Conservation (phyloP, 2,888 invertebrate genomes). For the Quadroppia sp. region DNA sequence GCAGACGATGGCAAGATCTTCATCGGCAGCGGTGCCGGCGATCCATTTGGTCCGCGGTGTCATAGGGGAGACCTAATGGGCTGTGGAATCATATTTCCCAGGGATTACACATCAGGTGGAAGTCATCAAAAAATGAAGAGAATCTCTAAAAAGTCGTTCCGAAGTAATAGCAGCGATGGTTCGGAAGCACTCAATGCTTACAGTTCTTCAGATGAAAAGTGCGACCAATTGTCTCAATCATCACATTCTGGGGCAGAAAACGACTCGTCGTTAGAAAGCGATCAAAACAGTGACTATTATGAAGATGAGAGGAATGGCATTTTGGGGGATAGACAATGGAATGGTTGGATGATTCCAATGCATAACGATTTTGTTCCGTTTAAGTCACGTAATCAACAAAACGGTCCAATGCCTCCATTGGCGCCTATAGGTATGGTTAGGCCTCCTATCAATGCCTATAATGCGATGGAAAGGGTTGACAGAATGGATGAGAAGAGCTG, state of each 20-base stretch:
- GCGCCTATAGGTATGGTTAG: conserved; percentile 2
- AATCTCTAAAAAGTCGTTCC: conserved; percentile 4
- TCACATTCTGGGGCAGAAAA: conserved; percentile 35
- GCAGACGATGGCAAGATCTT: conserved; percentile 60
- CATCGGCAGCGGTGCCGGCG: conserved; percentile 56
- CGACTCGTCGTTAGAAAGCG: conserved; percentile 28
- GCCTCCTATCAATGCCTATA: conserved; percentile 10
- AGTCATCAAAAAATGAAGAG: conserved; percentile 48
- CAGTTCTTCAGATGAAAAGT: conserved; percentile 38
- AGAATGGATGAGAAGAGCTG: background rate
- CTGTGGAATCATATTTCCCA: conserved; percentile 58
- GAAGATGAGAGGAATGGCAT: conserved; percentile 22
- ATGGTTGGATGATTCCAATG: conserved; percentile 27
- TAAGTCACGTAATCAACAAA: background rate
- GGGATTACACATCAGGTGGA: conserved; percentile 48
- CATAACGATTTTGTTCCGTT: background rate
- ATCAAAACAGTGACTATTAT: conserved; percentile 23
- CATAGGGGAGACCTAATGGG: conserved; percentile 59
- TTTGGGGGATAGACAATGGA: background rate
- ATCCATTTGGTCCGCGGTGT: conserved; percentile 58
- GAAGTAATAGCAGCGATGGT: conserved; percentile 31
- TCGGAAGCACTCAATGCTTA: conserved; percentile 7
- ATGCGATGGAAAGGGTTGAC: background rate
- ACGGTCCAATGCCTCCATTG: conserved; percentile 9
- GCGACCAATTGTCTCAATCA: conserved; percentile 24